phyloP scores from a whole-genome alignment of 1,140 invertebrate species.

The Brachionus sp. region DNA sequence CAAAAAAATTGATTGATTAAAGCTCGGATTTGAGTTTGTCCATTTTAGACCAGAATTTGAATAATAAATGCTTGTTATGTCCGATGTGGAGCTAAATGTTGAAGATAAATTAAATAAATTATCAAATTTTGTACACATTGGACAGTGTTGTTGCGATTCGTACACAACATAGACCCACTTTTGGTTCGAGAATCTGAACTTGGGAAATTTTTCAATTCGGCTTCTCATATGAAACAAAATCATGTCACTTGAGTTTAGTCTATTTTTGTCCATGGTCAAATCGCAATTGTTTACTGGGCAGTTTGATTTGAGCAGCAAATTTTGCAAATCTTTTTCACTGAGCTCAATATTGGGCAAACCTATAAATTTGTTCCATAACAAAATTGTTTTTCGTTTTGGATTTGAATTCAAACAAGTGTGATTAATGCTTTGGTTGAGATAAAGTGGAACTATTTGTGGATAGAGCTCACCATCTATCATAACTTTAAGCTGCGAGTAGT shows the following conservation, averaged over 20 bases:
- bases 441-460: conserved; percentile 25
- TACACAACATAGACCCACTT: conserved; percentile 26
- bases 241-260: conserved; percentile 19
- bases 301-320: neutral
- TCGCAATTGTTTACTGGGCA: conserved; percentile 26
- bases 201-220: conserved; percentile 25
- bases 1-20: neutral
- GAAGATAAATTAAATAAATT: conserved; percentile 51
- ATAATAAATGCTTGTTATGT: conserved; percentile 46
- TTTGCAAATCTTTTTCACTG: neutral
- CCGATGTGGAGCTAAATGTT: conserved; percentile 50
- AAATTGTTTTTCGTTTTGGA: conserved; percentile 9
- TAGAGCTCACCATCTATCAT: neutral
- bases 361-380: conserved; percentile 12
- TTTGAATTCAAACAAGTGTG: conserved; percentile 12
- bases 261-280: neutral
- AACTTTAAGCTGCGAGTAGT: neutral
- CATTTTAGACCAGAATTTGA: neutral
- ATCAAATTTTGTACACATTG: conserved; percentile 39
- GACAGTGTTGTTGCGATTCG: conserved; percentile 40
- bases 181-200: conserved; percentile 7
- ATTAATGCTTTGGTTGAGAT: neutral
- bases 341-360: neutral
- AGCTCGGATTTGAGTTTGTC: neutral
- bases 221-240: conserved; percentile 43